Evolutionary conservation across 2,797 vertebrate genomes (phyloP), one percentile per base, ranked within the genome.

Genomic region (Micropoecilia bifurca): DNA sequence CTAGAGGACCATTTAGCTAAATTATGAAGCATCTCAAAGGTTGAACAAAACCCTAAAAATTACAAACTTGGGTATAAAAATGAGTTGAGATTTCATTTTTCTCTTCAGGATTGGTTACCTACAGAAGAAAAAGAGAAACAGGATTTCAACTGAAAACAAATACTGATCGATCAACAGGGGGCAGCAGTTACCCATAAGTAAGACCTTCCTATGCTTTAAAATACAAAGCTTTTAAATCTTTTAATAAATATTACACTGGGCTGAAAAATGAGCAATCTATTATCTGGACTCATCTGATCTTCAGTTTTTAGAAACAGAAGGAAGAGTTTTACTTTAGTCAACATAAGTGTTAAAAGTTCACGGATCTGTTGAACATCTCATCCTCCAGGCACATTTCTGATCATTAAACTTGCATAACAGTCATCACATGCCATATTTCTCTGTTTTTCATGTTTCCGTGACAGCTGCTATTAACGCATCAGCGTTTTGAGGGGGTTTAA

Each of bases 91-190:
- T 20, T 22, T 68, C 22, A 25, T 5, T 3, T 36, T 63, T 5
- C 25, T 3, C 53, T 22, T 6, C 2, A 20, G 20, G 61, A 12
- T 20, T 43, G 22, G 25, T 45, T 20, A 43, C 1, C 13, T 71
- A 0, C 68, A 16, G 39, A 45, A 9, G 3, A 53, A 53, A 46
- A 46, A 71, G 5, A 5, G 48, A 33, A 50, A 33, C 48, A 55
- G 39, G 39, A 75, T 25, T 14, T 28, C 48, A 10, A 80, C 25
- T 66, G 0, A 22, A 76, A 48, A 43, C 28, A 45, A 30, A 28
- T 0, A 1, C 22, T 77, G 6, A 55, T 71, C 1, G 47, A 53
- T 71, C 92, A 88, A 48, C 57, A 90, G 93, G 83, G 87, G 92
- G 91, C 86, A 73, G 83, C 83, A 84, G 47, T 61, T 74, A 2